These are phyloP conservation scores for Rhinolophus ferrumequinum DNA, from an alignment of 2,113 vertebrate species.

Conservation along the genomic window DNA sequence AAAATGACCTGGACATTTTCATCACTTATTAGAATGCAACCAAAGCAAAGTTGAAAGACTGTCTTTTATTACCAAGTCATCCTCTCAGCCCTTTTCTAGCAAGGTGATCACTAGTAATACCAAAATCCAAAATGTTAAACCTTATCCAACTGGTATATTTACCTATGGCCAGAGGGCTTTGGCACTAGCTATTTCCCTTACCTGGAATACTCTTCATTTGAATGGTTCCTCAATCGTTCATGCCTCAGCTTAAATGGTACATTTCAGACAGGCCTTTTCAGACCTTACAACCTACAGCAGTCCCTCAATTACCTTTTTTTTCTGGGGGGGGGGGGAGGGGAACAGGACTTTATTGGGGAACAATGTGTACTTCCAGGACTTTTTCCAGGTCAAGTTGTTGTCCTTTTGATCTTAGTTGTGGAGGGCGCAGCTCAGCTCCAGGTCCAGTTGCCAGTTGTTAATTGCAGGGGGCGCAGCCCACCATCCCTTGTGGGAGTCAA, in stretches of 20 bases:
- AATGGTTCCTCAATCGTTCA: not conserved
- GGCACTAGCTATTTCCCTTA: not conserved
- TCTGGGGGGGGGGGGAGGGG: too few relatives aligned
- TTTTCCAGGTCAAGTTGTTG: too few relatives aligned
- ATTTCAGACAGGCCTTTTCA: not conserved
- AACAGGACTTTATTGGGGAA: too few relatives aligned
- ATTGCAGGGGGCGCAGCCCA: too few relatives aligned
- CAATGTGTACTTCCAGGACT: too few relatives aligned
- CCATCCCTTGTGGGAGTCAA: too few relatives aligned
- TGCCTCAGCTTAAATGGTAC: not conserved
- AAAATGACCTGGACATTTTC: constrained; percentile 9
- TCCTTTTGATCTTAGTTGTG: too few relatives aligned
- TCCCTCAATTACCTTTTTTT: not conserved
- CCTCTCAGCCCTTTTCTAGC: not conserved
- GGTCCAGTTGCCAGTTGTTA: too few relatives aligned
- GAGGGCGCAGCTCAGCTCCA: too few relatives aligned
- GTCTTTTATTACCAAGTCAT: not conserved
- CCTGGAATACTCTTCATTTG: not conserved
- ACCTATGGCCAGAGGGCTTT: not conserved
- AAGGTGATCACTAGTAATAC: not conserved
- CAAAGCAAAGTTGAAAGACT: constrained; percentile 8
- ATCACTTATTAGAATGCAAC: not conserved
- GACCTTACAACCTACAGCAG: not conserved
- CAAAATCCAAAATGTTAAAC: not conserved
- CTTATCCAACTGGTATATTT: not conserved